These are phyloP conservation scores for Neoseiulus cucumeris DNA, from an alignment of 1,140 invertebrate genomes.

Conservation along the genomic window DNA sequence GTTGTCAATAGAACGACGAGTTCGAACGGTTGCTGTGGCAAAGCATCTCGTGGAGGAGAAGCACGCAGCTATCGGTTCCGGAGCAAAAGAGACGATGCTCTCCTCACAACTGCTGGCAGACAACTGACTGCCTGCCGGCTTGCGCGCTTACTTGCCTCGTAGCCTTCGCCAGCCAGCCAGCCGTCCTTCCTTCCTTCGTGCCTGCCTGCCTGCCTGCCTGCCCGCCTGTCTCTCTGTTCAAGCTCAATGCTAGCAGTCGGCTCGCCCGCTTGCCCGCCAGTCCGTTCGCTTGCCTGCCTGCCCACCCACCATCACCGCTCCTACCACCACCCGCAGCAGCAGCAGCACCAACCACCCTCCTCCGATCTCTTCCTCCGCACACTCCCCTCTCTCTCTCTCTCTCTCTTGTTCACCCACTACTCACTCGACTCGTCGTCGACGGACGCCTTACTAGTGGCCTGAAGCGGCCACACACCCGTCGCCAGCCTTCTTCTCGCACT, in stretches of 20 bases:
- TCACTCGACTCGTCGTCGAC: not conserved
- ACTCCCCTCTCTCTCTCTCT: not conserved
- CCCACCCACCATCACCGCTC: not conserved
- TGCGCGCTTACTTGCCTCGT: not conserved
- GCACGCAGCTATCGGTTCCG: conserved; percentile 2
- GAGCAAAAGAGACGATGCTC: conserved; percentile 6
- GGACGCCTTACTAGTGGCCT: not conserved
- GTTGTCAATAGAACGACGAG: no score
- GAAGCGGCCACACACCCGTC: not conserved
- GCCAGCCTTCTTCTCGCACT: not conserved
- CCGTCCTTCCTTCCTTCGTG: not conserved
- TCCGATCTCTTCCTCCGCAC: not conserved
- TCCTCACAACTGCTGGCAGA: not conserved
- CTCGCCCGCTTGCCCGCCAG: not conserved
- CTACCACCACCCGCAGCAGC: not conserved
- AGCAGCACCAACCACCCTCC: not conserved
- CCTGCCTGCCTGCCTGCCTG: not conserved
- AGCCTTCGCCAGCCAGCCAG: not conserved
- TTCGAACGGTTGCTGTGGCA: no score
- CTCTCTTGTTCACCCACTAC: no score
- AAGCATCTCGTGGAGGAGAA: not conserved
- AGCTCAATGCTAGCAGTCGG: not conserved
- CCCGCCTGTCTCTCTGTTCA: not conserved
- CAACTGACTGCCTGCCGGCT: not conserved
- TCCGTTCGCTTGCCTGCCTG: not conserved